These are phyloP conservation scores for Philereme transversata DNA, from an alignment of 2,888 invertebrate species.

Conservation along the genomic window DNA sequence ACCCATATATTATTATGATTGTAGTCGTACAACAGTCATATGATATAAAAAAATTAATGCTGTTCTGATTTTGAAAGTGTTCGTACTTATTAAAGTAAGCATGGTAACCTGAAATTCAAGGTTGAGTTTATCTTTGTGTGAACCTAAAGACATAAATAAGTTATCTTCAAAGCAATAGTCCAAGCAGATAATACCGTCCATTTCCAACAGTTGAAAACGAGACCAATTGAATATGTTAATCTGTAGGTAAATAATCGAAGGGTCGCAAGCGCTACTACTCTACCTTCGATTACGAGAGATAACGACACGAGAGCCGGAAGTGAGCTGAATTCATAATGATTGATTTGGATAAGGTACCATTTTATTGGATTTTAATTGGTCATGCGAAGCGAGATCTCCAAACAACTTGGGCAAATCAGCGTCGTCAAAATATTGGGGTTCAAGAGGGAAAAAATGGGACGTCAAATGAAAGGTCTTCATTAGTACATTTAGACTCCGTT, in stretches of 20 bases:
- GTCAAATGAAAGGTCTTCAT: too few relatives aligned
- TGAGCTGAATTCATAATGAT: conserved; percentile 16
- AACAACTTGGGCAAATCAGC: too few relatives aligned
- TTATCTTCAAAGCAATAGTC: conserved; percentile 12
- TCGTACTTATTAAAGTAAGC: too few relatives aligned
- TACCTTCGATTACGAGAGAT: conserved; percentile 13
- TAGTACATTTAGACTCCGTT: too few relatives aligned
- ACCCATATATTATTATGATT: too few relatives aligned
- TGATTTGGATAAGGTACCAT: background rate
- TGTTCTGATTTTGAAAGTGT: too few relatives aligned
- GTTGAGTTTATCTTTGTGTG: background rate
- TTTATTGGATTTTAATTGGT: background rate
- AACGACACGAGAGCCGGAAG: background rate
- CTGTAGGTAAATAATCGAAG: conserved; percentile 22
- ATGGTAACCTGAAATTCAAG: too few relatives aligned
- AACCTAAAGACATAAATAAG: background rate
- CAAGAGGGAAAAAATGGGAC: too few relatives aligned
- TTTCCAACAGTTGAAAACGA: conserved; percentile 16
- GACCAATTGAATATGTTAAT: conserved; percentile 29
- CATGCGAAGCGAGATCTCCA: too few relatives aligned
- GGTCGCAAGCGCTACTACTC: conserved; percentile 9
- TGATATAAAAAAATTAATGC: too few relatives aligned
- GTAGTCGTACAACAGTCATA: too few relatives aligned
- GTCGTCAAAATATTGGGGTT: too few relatives aligned
- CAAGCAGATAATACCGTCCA: conserved; percentile 7